Base-by-base conservation (phyloP, 2,888 invertebrate genomes). In the Drosophila picticornis region DNA sequence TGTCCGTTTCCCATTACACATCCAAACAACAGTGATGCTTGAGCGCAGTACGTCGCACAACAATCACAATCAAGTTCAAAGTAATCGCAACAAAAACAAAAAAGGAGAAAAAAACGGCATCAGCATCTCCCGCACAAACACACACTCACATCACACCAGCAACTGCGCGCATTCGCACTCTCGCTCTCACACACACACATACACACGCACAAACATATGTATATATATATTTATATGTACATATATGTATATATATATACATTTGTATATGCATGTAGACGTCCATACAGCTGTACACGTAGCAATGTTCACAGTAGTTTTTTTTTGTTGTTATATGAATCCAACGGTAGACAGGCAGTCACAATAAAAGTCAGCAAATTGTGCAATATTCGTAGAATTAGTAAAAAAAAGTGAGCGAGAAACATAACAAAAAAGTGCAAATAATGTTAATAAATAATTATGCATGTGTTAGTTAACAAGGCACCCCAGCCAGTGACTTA, bases 201-300 rank as follows among this genome's bases (percentile, higher is more conserved):
- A 65, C 13, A 60, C 36, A 36, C 40, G 62, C 13, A 60, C 36
- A 32, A 22, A 3, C 25, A 22, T 16, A 2, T n/a, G 16, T 38
- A 13, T 13, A 11, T 4, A 36, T 36, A 36, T n/a, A 43, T n/a
- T 22, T 43, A 13, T 22, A 22, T 7, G 19, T 38, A 38, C 9
- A 40, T 38, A 13, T 13, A 11, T 4, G 19, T 36, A 36, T n/a
- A 43, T n/a, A 43, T 43, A 13, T 22, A 22, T 7, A 43, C 13
- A 43, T 46, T 46, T 22, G 22, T 46, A 46, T 13, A 25, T 46
- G 7, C 16, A 9, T 57, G n/a, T 9, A 65, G 10, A 59, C 66
- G 60, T 64, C 29, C 71, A 72, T 83, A 80, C 84, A 84, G 83
- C 84, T 83, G 84, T 83, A 85, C 85, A 85, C 85, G 85, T 87